Conservation (phyloP, 2,888 invertebrate species). For the Platycnemis pennipes region DNA sequence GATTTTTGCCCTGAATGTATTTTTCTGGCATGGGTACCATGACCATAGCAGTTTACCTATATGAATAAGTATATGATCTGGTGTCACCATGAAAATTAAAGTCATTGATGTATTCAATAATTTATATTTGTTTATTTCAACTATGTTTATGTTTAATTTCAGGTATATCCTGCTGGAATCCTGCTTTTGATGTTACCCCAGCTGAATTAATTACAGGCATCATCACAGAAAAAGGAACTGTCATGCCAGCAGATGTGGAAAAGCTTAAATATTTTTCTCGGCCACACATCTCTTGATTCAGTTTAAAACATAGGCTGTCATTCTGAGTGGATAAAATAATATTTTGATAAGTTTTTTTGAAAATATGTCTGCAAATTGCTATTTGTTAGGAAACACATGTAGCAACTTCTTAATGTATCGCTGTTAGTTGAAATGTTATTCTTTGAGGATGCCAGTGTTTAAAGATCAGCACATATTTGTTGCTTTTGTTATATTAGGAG, state of each 20-base stretch:
- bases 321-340: background rate
- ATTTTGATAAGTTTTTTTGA: slow-evolving; percentile 55
- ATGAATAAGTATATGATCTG: too few relatives aligned
- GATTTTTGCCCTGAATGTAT: too few relatives aligned
- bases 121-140: slow-evolving; percentile 10
- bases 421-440: background rate
- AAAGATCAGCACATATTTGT: background rate
- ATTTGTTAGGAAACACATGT: background rate
- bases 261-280: slow-evolving; percentile 65
- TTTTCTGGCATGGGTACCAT: too few relatives aligned
- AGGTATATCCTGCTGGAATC: slow-evolving; percentile 98
- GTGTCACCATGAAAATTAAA: too few relatives aligned
- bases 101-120: too few relatives aligned
- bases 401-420: background rate
- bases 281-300: slow-evolving; percentile 39
- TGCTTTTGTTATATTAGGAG: background rate
- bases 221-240: slow-evolving; percentile 96
- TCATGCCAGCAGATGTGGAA: slow-evolving; percentile 82
- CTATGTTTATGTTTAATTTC: slow-evolving; percentile 76
- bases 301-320: slow-evolving; percentile 1
- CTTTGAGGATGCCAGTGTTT: background rate
- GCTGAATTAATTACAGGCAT: slow-evolving; percentile 94
- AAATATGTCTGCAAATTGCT: background rate
- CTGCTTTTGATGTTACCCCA: slow-evolving; percentile 99
- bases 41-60: too few relatives aligned